Evolutionary conservation across 2,888 invertebrate genomes (phyloP).

Genomic region (Ectropis crepuscularia): DNA sequence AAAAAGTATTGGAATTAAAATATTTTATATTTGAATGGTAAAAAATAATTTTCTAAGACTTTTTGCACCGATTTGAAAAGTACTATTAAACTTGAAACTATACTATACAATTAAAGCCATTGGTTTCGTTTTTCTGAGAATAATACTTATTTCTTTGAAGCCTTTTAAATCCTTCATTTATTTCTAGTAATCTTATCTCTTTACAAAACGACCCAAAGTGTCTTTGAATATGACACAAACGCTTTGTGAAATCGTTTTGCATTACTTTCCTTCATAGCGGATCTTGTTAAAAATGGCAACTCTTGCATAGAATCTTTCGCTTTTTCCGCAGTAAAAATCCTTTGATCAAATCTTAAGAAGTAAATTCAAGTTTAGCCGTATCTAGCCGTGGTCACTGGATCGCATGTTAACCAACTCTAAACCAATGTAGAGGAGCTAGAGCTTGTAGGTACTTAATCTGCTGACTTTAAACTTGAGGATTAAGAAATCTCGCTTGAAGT

Average conservation of each 20-base stretch:
- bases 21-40: too few species aligned
- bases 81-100: too few species aligned
- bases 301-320: slow-evolving; percentile 9
- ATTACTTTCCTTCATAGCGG: slow-evolving; percentile 38
- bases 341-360: slow-evolving; percentile 23
- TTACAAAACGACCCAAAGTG: too few species aligned
- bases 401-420: slow-evolving; percentile 18
- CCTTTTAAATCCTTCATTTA: too few species aligned
- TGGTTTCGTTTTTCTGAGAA: too few species aligned
- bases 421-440: slow-evolving; percentile 19
- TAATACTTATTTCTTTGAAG: too few species aligned
- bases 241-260: slow-evolving; percentile 49
- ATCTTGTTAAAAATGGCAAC: slow-evolving; percentile 37
- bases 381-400: slow-evolving; percentile 15
- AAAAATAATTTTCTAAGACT: too few species aligned
- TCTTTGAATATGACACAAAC: slow-evolving; percentile 46
- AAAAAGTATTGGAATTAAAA: too few species aligned
- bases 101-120: too few species aligned
- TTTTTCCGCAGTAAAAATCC: slow-evolving; percentile 12
- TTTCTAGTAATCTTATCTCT: too few species aligned
- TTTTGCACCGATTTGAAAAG: too few species aligned
- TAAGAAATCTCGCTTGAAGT: slow-evolving; percentile 36
- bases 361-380: slow-evolving; percentile 14
- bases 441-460: slow-evolving; percentile 24
- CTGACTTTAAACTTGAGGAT: slow-evolving; percentile 37